phyloP scores from a whole-genome alignment of 2,888 invertebrate genomes.

The Phyllotreta cruciferae region DNA sequence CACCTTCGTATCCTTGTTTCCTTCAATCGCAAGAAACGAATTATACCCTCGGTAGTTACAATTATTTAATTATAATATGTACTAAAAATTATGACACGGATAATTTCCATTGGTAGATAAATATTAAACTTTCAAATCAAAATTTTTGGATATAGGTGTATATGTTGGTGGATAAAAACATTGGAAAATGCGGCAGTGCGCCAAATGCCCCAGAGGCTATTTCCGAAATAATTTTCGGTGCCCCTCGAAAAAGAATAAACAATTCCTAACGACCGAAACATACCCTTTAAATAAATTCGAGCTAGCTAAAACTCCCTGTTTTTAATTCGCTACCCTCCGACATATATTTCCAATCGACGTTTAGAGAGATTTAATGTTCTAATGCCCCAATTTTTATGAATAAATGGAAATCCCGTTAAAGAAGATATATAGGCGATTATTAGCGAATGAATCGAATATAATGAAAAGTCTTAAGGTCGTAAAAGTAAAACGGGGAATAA shows the following conservation, averaged over 20 bases:
- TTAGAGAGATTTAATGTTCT: constrained; percentile 16
- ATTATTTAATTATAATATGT: constrained; percentile 10
- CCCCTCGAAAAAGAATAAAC: too few species aligned
- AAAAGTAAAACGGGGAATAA: constrained; percentile 45
- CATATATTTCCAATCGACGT: constrained; percentile 19
- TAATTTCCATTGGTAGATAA: too few species aligned
- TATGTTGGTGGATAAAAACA: too few species aligned
- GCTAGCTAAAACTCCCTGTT: too few species aligned
- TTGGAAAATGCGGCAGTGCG: too few species aligned
- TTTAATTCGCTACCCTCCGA: background rate
- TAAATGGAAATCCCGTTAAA: constrained; percentile 19
- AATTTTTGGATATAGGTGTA: too few species aligned
- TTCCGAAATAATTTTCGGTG: too few species aligned
- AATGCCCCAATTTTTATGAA: constrained; percentile 25
- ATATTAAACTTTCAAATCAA: too few species aligned
- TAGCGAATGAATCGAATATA: constrained; percentile 32
- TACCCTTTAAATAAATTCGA: too few species aligned
- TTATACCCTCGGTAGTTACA: constrained; percentile 6
- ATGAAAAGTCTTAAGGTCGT: constrained; percentile 35
- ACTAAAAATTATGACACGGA: too few species aligned
- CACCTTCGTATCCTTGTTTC: constrained; percentile 9
- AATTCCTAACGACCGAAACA: too few species aligned
- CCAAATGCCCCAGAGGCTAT: too few species aligned
- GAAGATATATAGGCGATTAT: constrained; percentile 33
- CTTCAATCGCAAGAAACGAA: constrained; percentile 7